Percentiles rank a stretch among this genome's conserved stretches.
Conservation (phyloP, 2,113 vertebrate genomes). For the Triplophysa dalaica region DNA sequence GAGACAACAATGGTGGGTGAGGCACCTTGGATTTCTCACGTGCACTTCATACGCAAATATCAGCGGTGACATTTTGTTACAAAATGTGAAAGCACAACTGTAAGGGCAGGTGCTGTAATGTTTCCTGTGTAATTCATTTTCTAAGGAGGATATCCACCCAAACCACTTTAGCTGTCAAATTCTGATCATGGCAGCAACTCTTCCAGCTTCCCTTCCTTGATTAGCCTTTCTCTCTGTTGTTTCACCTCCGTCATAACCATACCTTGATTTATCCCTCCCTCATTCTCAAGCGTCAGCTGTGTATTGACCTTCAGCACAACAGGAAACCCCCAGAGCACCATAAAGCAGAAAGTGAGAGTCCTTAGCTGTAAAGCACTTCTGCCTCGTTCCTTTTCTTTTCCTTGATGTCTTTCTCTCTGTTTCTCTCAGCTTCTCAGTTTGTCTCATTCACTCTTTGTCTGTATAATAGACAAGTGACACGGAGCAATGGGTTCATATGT, state of each 20-base stretch:
- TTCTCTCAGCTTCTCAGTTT: neutral
- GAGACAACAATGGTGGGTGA: neutral
- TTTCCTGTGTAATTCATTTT: conserved; percentile 43
- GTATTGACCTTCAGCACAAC: conserved; percentile 70
- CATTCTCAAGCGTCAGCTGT: conserved; percentile 62
- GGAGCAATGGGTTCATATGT: neutral
- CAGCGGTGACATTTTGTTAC: conserved; percentile 24
- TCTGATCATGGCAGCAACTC: neutral
- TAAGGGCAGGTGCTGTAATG: conserved; percentile 35
- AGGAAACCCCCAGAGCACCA: conserved; percentile 68
- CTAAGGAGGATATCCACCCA: neutral
- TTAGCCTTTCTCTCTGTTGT: conserved; percentile 38
- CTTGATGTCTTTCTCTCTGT: neutral
- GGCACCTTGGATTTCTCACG: conserved; percentile 12
- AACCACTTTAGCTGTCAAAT: conserved; percentile 28
- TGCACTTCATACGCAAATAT: conserved; percentile 1
- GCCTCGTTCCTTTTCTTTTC: neutral
- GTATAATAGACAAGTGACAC: neutral
- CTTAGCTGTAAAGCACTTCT: conserved; percentile 62
- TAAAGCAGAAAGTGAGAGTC: conserved; percentile 70
- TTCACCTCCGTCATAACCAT: conserved; percentile 51
- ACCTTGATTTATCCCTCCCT: conserved; percentile 69
- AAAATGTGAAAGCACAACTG: conserved; percentile 29
- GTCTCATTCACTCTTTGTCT: neutral
- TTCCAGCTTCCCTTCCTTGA: conserved; percentile 28